Percentiles rank a stretch among this genome's conserved stretches.
phyloP scores from a whole-genome alignment of 2,797 vertebrate species.

The Falco concolor region DNA sequence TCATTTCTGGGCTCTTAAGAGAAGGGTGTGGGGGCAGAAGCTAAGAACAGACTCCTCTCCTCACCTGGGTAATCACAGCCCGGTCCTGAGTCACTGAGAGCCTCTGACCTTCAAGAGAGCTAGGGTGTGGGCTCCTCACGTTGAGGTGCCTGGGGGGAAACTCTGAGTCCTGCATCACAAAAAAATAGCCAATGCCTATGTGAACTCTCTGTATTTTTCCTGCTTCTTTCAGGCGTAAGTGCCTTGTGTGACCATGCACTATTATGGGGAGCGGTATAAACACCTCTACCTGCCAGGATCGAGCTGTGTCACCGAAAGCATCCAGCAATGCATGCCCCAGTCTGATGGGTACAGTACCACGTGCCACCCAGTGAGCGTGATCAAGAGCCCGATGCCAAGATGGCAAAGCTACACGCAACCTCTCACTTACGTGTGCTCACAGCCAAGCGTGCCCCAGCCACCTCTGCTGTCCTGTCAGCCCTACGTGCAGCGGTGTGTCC shows the following conservation, averaged over 20 bases:
- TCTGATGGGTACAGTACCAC: not conserved
- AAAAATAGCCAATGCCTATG: not conserved
- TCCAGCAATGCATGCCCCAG: not conserved
- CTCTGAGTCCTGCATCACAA: not conserved
- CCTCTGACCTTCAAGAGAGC: not conserved
- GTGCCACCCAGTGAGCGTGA: not conserved
- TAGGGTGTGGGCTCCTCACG: accelerated
- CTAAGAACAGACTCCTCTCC: not conserved
- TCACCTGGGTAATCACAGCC: not conserved
- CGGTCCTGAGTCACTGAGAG: not conserved
- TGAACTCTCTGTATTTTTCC: not conserved
- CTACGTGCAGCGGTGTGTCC: not conserved
- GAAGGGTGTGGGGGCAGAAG: not conserved
- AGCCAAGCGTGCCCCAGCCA: accelerated
- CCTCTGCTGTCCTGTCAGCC: not conserved
- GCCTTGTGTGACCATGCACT: not conserved
- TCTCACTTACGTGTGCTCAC: not conserved
- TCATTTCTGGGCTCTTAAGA: not conserved
- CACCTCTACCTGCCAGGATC: not conserved
- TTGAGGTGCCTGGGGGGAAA: not conserved
- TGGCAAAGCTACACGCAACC: not conserved
- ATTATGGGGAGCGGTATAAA: not conserved
- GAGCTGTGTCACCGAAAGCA: not conserved
- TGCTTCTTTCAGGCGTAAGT: not conserved
- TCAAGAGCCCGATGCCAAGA: not conserved